Evolutionary conservation across 2,888 invertebrate species (phyloP).

Genomic region (Pristionchus arcanus): DNA sequence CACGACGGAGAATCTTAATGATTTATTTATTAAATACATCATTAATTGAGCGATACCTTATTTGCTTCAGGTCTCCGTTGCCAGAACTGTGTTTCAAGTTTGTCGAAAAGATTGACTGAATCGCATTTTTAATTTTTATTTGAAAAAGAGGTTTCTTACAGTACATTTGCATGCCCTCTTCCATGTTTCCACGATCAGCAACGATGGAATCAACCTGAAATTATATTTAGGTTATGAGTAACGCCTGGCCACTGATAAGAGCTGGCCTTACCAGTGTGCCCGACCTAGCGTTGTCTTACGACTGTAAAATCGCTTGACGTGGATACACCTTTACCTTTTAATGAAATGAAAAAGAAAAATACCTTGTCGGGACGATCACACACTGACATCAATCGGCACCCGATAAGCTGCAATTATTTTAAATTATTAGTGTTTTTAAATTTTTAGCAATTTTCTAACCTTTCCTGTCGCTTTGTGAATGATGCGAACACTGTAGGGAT

Average conservation of each 20-base stretch:
- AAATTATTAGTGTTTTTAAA: not conserved
- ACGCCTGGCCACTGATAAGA: too few species aligned
- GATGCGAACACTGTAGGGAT: not conserved
- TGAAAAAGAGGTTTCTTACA: not conserved
- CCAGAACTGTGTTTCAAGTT: not conserved
- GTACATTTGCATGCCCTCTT: not conserved
- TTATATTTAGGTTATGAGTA: too few species aligned
- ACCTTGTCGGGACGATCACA: not conserved
- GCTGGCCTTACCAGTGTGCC: too few species aligned
- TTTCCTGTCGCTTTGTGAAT: not conserved
- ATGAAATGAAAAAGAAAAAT: not conserved
- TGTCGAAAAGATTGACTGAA: not conserved
- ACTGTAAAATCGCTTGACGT: too few species aligned
- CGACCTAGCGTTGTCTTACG: too few species aligned
- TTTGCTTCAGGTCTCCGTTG: not conserved
- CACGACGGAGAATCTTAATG: constrained; percentile 31
- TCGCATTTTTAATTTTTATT: not conserved
- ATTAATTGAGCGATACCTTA: too few species aligned
- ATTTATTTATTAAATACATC: too few species aligned
- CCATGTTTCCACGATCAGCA: not conserved
- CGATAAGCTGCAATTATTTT: not conserved
- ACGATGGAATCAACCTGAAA: not conserved
- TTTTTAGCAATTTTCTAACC: not conserved
- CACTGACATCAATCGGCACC: not conserved
- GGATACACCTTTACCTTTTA: too few species aligned